A percentile compares a stretch with the other conserved stretches of the same genome.
These are phyloP conservation scores for Chaenodraco wilsoni DNA, from an alignment of 2,797 vertebrate genomes.

Conservation along the genomic window DNA sequence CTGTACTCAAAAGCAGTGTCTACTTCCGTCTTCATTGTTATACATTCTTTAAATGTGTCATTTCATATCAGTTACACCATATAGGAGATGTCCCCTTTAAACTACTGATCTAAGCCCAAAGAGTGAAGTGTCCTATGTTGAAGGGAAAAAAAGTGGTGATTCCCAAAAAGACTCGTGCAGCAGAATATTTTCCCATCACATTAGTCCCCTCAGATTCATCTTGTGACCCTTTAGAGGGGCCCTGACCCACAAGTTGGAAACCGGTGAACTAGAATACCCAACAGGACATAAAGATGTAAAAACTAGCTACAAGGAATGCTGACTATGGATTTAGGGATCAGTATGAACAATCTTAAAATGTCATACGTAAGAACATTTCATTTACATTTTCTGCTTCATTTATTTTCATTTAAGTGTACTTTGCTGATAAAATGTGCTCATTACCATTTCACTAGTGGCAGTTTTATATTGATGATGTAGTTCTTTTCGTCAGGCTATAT, in stretches of 20 bases:
- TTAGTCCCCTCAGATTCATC: not conserved
- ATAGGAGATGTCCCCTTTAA: no score
- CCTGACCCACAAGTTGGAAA: no score
- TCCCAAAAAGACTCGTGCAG: not conserved
- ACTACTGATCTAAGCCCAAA: no score
- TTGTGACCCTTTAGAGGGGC: not conserved
- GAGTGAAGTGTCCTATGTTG: no score
- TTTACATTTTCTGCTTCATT: not conserved
- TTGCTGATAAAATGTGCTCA: not conserved
- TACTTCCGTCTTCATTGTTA: no score
- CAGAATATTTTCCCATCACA: not conserved
- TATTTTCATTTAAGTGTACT: not conserved
- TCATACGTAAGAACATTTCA: not conserved
- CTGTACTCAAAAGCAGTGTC: not conserved
- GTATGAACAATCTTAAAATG: not conserved
- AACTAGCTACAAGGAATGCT: not conserved
- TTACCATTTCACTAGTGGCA: not conserved
- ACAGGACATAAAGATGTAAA: not conserved
- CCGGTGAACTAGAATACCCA: not conserved
- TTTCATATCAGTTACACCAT: no score
- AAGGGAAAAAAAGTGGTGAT: no score
- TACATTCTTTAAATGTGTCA: no score
- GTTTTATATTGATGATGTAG: not conserved
- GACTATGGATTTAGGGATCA: not conserved
- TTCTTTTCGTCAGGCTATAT: not conserved